Evolutionary conservation across 1,140 invertebrate genomes (phyloP).

Genomic region (Drosophila arawakana): DNA sequence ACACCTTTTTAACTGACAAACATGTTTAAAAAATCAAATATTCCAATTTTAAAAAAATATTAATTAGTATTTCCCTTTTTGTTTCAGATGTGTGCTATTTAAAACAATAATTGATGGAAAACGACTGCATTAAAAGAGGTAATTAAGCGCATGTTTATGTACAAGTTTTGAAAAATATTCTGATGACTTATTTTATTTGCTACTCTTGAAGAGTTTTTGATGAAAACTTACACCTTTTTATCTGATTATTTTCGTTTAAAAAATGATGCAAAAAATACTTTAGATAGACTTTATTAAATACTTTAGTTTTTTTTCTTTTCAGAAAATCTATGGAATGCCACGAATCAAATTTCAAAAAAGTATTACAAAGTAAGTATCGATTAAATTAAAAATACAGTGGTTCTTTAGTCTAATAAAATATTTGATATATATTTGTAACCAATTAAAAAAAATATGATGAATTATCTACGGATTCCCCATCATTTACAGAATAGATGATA

Average conservation of each 20-base stretch:
- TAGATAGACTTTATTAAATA: not conserved
- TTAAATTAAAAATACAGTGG: not conserved
- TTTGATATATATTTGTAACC: too few relatives aligned
- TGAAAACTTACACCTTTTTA: constrained; percentile 23
- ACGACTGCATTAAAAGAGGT: too few relatives aligned
- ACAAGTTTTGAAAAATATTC: not conserved
- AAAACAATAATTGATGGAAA: too few relatives aligned
- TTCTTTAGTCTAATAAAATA: too few relatives aligned
- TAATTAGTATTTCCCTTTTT: not conserved
- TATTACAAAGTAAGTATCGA: too few relatives aligned
- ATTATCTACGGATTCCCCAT: constrained; percentile 37
- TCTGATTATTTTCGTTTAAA: constrained; percentile 16
- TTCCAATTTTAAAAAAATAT: not conserved
- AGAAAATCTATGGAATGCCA: too few relatives aligned
- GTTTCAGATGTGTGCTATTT: not conserved
- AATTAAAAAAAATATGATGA: constrained; percentile 17
- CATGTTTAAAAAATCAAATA: not conserved
- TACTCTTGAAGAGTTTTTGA: constrained; percentile 44
- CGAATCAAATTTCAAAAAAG: too few relatives aligned
- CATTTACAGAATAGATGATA: constrained; percentile 35
- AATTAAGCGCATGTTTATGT: too few relatives aligned
- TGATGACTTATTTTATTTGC: constrained; percentile 44
- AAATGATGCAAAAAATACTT: not conserved
- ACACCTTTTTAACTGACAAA: constrained; percentile 4
- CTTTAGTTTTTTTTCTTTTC: too few relatives aligned